Conservation (phyloP, 53 echinoderm and acorn worm genomes). For the Arbacia lixula region DNA sequence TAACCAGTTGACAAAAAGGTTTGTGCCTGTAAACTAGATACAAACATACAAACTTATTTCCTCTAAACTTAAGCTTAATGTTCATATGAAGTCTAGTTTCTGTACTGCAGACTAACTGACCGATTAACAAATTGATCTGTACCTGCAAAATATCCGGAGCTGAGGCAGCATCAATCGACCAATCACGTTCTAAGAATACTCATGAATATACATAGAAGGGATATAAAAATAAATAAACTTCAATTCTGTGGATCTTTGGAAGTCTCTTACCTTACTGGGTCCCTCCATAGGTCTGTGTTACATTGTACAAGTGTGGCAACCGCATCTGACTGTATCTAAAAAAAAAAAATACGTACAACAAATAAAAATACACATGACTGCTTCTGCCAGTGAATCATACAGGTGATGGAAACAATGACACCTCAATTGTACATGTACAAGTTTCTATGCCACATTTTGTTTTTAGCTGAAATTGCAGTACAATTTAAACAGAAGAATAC, state of each 20-base stretch:
- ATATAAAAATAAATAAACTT: neutral
- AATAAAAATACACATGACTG: neutral
- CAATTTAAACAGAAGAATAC: no score
- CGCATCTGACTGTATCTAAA: conserved; percentile 23
- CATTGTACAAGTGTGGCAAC: conserved; percentile 15
- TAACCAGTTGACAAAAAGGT: no score
- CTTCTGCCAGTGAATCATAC: neutral
- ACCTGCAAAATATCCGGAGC: no score
- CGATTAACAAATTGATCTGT: no score
- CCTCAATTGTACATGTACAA: no score
- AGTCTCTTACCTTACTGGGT: conserved; percentile 27
- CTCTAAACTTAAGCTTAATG: no score
- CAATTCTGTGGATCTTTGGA: neutral
- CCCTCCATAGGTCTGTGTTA: conserved; percentile 20
- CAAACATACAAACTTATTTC: no score
- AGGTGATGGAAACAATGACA: neutral
- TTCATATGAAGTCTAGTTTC: no score
- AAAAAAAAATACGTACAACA: neutral
- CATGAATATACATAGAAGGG: neutral
- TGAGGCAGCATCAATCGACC: neutral
- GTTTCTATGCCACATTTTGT: no score
- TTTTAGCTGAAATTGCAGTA: no score
- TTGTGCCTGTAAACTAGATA: no score
- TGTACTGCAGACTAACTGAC: no score
- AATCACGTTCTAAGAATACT: neutral